Evolutionary conservation across 30 jellyfish, hydroid and myxozoan species (phyloP).

Genomic region (Turritopsis dohrnii): DNA sequence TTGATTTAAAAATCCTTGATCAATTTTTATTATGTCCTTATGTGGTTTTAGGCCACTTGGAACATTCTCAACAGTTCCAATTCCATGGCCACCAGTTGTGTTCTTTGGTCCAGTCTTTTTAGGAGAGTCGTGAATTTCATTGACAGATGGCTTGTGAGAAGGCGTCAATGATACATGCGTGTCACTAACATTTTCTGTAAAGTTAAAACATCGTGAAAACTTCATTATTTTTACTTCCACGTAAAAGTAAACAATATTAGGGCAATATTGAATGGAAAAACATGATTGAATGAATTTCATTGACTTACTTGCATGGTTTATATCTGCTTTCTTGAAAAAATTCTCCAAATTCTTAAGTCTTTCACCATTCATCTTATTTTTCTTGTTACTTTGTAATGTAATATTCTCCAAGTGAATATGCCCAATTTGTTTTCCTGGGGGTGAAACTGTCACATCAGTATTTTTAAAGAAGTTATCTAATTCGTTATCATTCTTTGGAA

Average conservation of each 20-base stretch:
- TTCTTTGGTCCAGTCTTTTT: neutral
- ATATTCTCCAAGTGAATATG: neutral
- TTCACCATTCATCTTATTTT: neutral
- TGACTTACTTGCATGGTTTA: slow-evolving; percentile 23
- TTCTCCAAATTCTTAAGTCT: slow-evolving; percentile 22
- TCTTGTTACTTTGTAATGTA: neutral
- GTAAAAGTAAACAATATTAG: neutral
- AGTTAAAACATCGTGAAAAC: neutral
- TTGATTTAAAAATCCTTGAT: neutral
- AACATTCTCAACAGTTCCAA: neutral
- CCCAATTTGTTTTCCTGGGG: neutral
- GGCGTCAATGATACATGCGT: neutral
- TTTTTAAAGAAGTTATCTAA: slow-evolving; percentile 18
- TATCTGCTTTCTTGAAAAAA: slow-evolving; percentile 34
- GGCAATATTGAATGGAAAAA: neutral
- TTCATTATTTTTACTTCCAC: too few species aligned
- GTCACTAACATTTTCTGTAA: neutral
- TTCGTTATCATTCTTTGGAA: neutral
- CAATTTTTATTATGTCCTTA: neutral
- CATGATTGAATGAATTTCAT: neutral
- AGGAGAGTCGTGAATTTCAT: neutral
- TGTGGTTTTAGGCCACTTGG: neutral
- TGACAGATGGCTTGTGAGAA: neutral
- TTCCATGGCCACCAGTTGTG: neutral
- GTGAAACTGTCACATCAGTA: neutral